Base-by-base conservation (phyloP, 2,113 vertebrate species). In the Coryphaenoides rupestris region DNA sequence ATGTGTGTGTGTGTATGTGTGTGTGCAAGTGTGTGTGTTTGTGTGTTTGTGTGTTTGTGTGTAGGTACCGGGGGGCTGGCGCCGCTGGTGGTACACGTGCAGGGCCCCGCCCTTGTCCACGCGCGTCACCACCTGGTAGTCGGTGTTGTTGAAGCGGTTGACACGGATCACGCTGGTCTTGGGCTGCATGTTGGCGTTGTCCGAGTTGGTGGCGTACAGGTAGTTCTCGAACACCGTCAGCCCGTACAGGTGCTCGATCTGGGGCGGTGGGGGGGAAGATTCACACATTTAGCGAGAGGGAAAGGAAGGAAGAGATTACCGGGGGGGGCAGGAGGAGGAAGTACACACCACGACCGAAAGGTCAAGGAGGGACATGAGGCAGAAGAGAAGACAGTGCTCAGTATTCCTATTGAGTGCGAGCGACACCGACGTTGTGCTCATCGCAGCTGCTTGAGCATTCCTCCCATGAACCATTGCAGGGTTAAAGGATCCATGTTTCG, bases 221-320 rank as follows among this genome's bases (percentile, higher is more conserved):
- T 98, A 99, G 73, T 99, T 99, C 91, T 98, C 96, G 0, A 98
- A 99, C 40, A 98, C 95, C 0, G 96, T 98, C 73, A 98, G 87
- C 1, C 95, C 95, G 0, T 98, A 98, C 28, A 99, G 90, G 70
- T 98, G 96, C 3, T 97, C 96, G 0, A 98, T 99, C 89, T 91
- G 50, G 45, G 55, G 19, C 3, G 40, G n/a, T 15, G 21, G 7
- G 17, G 5, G 10, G 22, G n/a, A 45, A 54, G 16, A 19, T 4
- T 6, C 49, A 12, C 13, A 12, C 17, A n/a, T n/a, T 4, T 28
- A 28, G 26, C 3, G 26, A 6, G 26, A 28, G 26, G 26, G 6
- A 6, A 6, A 6, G 26, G 26, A 6, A 28, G 26, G 26, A 28
- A 6, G 3, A 28, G 26, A 28, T 6, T 28, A 4, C 26, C 3